Evolutionary conservation across 2,888 invertebrate species (phyloP).

Genomic region (Lasioglossum morio): DNA sequence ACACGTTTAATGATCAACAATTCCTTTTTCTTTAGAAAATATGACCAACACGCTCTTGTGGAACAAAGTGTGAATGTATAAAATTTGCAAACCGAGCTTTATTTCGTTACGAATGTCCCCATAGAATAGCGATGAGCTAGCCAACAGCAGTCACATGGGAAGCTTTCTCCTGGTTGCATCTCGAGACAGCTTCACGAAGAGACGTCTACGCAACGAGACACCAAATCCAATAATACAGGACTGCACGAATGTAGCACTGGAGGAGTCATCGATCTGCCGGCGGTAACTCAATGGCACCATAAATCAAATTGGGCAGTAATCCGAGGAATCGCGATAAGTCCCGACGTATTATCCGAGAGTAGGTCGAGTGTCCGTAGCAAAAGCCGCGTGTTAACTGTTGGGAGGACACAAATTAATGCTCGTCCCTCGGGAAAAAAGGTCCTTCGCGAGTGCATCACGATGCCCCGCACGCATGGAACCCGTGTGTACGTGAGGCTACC

Average conservation of each 20-base stretch:
- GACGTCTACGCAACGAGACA: background rate
- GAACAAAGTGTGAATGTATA: background rate
- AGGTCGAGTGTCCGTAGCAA: conserved; percentile 20
- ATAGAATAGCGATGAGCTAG: background rate
- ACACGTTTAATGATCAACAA: no score
- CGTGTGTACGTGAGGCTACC: conserved; percentile 70
- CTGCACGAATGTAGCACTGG: background rate
- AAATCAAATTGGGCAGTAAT: background rate
- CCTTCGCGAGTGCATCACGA: conserved; percentile 68
- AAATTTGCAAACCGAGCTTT: background rate
- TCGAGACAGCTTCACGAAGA: background rate
- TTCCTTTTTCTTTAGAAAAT: no score
- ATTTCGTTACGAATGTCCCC: background rate
- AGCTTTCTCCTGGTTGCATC: background rate
- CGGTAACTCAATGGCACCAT: background rate
- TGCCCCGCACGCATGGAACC: conserved; percentile 75
- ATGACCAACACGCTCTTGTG: no score
- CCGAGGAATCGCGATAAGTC: background rate
- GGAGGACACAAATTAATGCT: conserved; percentile 44
- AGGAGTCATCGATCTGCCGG: background rate
- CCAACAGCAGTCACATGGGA: background rate
- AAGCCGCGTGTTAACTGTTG: conserved; percentile 45
- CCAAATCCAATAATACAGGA: background rate
- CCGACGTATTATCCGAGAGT: conserved; percentile 8
- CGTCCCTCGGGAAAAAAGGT: conserved; percentile 51